A percentile compares a stretch with the other conserved stretches of the same genome.
These are phyloP conservation scores for Drosophila fulvimacula DNA, from an alignment of 2,888 invertebrate genomes.

Conservation along the genomic window DNA sequence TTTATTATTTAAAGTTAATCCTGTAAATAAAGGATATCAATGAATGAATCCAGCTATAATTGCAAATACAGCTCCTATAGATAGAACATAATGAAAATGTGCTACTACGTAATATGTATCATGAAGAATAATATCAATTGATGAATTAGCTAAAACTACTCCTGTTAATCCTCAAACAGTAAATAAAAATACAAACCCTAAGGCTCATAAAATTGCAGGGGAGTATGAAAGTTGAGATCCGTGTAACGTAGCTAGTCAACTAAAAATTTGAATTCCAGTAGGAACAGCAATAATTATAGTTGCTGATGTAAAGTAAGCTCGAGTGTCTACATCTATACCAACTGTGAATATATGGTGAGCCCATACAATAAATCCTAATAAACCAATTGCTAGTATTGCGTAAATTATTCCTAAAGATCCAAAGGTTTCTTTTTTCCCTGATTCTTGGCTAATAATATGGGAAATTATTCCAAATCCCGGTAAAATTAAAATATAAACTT, in stretches of 20 bases:
- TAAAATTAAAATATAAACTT: constrained; percentile 88
- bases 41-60: constrained; percentile 90
- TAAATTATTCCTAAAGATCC: not conserved
- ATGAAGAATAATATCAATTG: not conserved
- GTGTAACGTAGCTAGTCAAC: constrained; percentile 86
- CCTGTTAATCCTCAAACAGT: constrained; percentile 89
- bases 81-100: not conserved
- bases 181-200: constrained; percentile 89
- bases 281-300: constrained; percentile 95
- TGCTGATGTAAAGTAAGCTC: constrained; percentile 93
- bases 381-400: not conserved
- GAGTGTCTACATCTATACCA: constrained; percentile 93
- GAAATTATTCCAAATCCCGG: not conserved
- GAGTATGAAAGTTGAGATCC: constrained; percentile 86
- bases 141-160: constrained; percentile 88
- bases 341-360: constrained; percentile 91
- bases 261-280: constrained; percentile 93
- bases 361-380: constrained; percentile 82
- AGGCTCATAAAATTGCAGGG: constrained; percentile 88
- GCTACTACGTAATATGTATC: not conserved
- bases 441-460: not conserved
- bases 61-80: not conserved
- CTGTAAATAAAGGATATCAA: constrained; percentile 90
- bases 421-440: not conserved
- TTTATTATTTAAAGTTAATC: constrained; percentile 87